These are phyloP conservation scores for Conistra vaccinii DNA, from an alignment of 2,888 invertebrate genomes.

Conservation along the genomic window DNA sequence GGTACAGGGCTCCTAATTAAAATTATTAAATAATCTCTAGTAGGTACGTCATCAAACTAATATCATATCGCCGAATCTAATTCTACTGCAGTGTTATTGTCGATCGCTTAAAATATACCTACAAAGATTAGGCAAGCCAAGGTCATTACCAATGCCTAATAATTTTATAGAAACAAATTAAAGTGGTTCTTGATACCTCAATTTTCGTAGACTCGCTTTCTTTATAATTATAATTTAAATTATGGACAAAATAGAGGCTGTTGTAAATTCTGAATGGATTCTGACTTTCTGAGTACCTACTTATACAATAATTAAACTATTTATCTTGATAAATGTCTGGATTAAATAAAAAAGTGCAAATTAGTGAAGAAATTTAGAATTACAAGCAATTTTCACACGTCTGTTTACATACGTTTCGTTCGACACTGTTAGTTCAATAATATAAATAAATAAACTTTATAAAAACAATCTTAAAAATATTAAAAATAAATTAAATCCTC, in stretches of 20 bases:
- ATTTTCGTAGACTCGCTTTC: slow-evolving; percentile 2
- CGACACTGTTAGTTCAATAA: neutral
- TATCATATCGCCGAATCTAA: slow-evolving; percentile 4
- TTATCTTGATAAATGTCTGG: too few species aligned
- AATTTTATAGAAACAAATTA: neutral
- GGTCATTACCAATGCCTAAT: slow-evolving; percentile 19
- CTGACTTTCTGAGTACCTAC: neutral
- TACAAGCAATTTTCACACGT: neutral
- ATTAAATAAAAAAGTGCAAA: neutral
- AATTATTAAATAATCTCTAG: too few species aligned
- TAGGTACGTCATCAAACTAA: too few species aligned
- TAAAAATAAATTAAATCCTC: too few species aligned
- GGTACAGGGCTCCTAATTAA: too few species aligned
- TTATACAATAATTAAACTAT: neutral
- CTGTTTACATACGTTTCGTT: too few species aligned
- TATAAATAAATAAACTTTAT: neutral
- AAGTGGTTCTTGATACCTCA: neutral
- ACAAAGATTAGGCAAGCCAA: slow-evolving; percentile 23
- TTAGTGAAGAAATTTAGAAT: neutral
- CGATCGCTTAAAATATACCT: slow-evolving; percentile 3
- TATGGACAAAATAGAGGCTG: neutral
- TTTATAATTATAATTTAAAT: neutral
- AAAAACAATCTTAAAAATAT: neutral
- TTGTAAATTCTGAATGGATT: neutral
- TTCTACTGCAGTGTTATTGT: neutral